These are phyloP conservation scores for Anthrax anthrax DNA, from an alignment of 2,888 invertebrate genomes.

Conservation along the genomic window DNA sequence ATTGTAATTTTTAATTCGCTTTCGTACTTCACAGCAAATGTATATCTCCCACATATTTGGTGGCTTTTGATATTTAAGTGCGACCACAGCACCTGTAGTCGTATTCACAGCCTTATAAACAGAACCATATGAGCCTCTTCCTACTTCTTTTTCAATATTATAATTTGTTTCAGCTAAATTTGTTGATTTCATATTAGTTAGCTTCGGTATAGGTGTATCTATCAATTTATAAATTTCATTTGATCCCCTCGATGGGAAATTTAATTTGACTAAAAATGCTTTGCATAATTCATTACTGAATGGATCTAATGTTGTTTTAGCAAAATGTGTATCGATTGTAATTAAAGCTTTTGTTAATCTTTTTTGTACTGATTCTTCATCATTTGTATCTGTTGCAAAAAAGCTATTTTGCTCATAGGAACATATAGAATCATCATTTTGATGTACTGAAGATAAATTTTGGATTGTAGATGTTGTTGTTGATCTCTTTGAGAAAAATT, in stretches of 20 bases:
- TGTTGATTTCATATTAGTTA: constrained; percentile 39
- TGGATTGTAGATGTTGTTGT: constrained; percentile 26
- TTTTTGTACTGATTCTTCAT: constrained; percentile 28
- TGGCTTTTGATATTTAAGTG: constrained; percentile 78
- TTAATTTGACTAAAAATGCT: constrained; percentile 54
- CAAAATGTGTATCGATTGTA: constrained; percentile 28
- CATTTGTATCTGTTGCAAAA: constrained; percentile 30
- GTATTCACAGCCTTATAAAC: constrained; percentile 43
- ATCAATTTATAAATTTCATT: constrained; percentile 44
- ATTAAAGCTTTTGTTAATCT: constrained; percentile 28
- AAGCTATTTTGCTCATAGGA: constrained; percentile 34
- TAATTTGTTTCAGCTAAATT: constrained; percentile 44
- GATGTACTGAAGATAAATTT: constrained; percentile 12
- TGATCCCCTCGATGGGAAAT: constrained; percentile 52
- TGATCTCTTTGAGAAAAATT: constrained; percentile 15
- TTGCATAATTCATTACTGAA: constrained; percentile 61
- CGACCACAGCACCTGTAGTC: constrained; percentile 38
- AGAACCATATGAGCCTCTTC: constrained; percentile 77
- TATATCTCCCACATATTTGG: constrained; percentile 91
- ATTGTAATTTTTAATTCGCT: constrained; percentile 46
- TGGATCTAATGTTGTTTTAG: constrained; percentile 51
- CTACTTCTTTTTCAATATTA: constrained; percentile 59
- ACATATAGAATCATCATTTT: constrained; percentile 26
- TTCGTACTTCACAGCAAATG: constrained; percentile 68
- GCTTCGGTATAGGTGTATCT: constrained; percentile 43